Evolutionary conservation across 2,797 vertebrate species (phyloP).

Genomic region (Danio tinwini): DNA sequence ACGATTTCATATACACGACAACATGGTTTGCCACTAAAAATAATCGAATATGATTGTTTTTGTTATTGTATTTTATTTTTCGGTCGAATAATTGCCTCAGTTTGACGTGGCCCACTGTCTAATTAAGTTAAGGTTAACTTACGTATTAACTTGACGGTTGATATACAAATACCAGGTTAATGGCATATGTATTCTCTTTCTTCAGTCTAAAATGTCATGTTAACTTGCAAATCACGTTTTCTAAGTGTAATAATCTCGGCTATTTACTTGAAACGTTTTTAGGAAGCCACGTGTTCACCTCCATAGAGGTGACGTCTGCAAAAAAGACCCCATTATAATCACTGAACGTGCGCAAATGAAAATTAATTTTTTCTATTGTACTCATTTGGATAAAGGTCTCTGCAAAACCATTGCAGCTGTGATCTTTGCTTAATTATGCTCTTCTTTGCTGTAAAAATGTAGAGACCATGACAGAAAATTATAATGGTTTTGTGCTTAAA

Average conservation of each 20-base stretch:
- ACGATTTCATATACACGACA: not conserved
- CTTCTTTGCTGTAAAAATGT: too few relatives aligned
- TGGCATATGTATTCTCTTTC: not conserved
- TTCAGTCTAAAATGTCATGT: fast-evolving
- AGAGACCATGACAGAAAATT: too few relatives aligned
- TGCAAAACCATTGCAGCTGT: too few relatives aligned
- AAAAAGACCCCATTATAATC: not conserved
- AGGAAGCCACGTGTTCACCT: not conserved
- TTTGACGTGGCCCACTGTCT: not conserved
- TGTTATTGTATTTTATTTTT: not conserved
- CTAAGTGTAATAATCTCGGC: not conserved
- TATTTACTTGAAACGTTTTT: not conserved
- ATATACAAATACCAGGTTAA: not conserved
- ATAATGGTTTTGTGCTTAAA: too few relatives aligned
- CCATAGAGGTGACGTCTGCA: not conserved
- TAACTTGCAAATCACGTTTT: not conserved
- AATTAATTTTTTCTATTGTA: too few relatives aligned
- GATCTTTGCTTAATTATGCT: too few relatives aligned
- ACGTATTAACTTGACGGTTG: not conserved
- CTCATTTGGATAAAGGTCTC: too few relatives aligned
- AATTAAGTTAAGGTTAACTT: too few relatives aligned
- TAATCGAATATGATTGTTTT: not conserved
- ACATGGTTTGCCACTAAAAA: not conserved
- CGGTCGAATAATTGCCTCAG: not conserved
- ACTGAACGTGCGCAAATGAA: too few relatives aligned